phyloP scores from a whole-genome alignment of 2,113 vertebrate species.

The Lates calcarifer region DNA sequence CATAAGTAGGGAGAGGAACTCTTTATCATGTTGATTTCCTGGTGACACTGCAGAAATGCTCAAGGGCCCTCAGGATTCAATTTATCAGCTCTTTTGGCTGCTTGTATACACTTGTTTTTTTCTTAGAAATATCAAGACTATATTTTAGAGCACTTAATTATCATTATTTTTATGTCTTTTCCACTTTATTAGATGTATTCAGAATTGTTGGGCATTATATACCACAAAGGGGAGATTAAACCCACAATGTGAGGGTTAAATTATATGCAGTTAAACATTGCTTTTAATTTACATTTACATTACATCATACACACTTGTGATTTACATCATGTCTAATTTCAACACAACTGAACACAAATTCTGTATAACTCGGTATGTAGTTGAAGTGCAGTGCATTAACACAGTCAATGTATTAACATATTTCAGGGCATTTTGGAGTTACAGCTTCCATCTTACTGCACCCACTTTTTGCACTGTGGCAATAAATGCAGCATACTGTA shows the following conservation, averaged over 20 bases:
- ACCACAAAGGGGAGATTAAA: background rate
- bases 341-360: background rate
- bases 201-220: background rate
- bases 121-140: background rate
- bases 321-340: background rate
- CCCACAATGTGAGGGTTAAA: background rate
- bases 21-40: constrained; percentile 48
- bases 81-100: constrained; percentile 9
- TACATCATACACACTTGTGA: background rate
- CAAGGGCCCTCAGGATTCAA: constrained; percentile 14
- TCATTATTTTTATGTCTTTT: background rate
- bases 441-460: background rate
- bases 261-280: background rate
- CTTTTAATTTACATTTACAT: constrained; percentile 2
- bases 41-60: constrained; percentile 42
- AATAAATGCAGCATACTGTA: background rate
- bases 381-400: background rate
- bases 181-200: background rate
- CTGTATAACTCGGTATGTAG: background rate
- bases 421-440: background rate
- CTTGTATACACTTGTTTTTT: background rate
- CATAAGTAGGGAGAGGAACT: constrained; percentile 10
- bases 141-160: constrained; percentile 1
- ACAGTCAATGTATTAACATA: background rate
- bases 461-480: background rate